A percentile compares a stretch with the other conserved stretches of the same genome.
Conservation (phyloP, 2,113 vertebrate genomes). For the Gavia stellata region DNA sequence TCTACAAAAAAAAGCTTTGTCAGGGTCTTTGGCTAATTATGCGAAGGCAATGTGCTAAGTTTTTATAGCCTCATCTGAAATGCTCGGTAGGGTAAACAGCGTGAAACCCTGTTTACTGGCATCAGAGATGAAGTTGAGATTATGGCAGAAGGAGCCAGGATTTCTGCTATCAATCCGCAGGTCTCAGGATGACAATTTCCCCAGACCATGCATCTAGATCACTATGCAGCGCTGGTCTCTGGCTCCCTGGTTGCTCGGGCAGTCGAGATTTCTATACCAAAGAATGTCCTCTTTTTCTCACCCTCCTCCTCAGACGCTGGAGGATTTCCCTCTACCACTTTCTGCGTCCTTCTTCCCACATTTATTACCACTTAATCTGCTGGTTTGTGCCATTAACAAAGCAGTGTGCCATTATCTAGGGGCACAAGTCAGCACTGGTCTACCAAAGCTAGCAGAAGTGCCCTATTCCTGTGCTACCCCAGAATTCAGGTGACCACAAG, state of each 20-base stretch:
- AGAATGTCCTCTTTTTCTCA: background rate
- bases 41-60: background rate
- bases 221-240: background rate
- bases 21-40: background rate
- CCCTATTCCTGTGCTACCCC: too few relatives aligned
- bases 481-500: background rate
- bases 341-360: background rate
- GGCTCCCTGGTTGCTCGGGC: background rate
- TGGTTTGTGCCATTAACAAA: background rate
- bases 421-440: background rate
- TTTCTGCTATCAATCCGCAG: accelerated
- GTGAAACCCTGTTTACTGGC: background rate
- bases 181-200: background rate
- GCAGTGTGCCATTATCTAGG: background rate
- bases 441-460: background rate
- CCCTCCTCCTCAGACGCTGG: background rate
- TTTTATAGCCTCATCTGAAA: background rate
- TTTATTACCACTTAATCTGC: background rate
- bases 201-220: background rate
- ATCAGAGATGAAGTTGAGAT: background rate
- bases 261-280: background rate
- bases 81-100: background rate
- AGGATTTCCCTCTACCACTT: background rate
- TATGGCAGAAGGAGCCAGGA: background rate
- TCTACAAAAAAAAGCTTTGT: background rate